Conservation (phyloP, 2,797 vertebrate genomes). For the Microtus californicus region DNA sequence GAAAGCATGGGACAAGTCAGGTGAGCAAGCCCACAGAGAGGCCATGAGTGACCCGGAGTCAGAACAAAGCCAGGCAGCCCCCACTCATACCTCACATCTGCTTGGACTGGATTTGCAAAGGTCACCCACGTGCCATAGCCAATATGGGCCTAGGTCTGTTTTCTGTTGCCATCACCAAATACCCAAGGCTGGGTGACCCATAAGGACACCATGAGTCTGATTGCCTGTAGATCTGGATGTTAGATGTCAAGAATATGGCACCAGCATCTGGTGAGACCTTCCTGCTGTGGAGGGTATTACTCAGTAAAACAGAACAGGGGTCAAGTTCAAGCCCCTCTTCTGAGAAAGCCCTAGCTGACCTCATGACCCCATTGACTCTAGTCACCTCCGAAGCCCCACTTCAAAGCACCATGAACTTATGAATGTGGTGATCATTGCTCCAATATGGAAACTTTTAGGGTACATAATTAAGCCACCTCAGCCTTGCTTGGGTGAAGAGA, state of each 20-base stretch:
- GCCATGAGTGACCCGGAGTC: background rate
- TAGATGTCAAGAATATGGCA: background rate
- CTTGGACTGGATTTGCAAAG: background rate
- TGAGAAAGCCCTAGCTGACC: background rate
- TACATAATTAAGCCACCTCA: background rate
- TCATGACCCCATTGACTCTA: background rate
- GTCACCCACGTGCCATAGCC: fast-evolving
- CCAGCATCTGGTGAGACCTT: background rate
- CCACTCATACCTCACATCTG: background rate
- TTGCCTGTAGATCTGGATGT: background rate
- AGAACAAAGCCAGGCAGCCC: background rate
- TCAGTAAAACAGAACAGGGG: background rate
- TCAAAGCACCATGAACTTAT: background rate
- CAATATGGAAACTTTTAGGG: background rate
- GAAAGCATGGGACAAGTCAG: background rate
- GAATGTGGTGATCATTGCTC: background rate
- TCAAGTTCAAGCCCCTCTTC: background rate
- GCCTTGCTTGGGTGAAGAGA: background rate
- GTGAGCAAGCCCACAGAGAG: background rate
- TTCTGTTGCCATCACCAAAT: background rate
- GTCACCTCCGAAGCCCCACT: background rate
- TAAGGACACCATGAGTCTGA: background rate
- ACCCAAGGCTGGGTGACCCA: background rate
- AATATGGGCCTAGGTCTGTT: background rate
- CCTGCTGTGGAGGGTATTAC: too few species aligned